These are phyloP conservation scores for Trichonephila clavata DNA, from an alignment of 1,140 invertebrate genomes.

Conservation along the genomic window DNA sequence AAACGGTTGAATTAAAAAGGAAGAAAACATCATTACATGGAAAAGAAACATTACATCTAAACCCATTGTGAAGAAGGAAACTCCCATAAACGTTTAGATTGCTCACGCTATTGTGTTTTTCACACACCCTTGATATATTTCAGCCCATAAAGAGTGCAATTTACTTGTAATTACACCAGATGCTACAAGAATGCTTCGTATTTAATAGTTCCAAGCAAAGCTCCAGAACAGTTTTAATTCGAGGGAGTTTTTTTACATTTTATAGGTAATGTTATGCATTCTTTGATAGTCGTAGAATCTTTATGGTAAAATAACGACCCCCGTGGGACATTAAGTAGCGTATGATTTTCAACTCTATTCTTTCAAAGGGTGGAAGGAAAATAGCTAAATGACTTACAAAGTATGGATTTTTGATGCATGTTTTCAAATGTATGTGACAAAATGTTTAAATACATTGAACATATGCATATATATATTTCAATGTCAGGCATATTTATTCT, in stretches of 20 bases:
- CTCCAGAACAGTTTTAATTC: not conserved
- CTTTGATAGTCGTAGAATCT: not conserved
- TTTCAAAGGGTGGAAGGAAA: not conserved
- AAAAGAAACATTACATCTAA: not conserved
- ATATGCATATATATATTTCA: not conserved
- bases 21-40: not conserved
- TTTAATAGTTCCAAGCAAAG: constrained; percentile 41
- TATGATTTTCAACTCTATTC: not conserved
- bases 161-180: not conserved
- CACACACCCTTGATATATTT: not conserved
- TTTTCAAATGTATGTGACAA: not conserved
- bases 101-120: constrained; percentile 19
- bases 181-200: constrained; percentile 22
- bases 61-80: not conserved
- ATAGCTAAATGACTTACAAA: constrained; percentile 21
- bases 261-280: not conserved
- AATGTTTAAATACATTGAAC: not conserved
- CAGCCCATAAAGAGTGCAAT: constrained; percentile 18
- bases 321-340: not conserved
- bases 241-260: not conserved
- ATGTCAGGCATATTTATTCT: too few species aligned
- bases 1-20: too few species aligned
- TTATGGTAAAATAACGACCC: constrained; percentile 24
- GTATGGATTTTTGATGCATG: not conserved
- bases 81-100: not conserved